Evolutionary conservation across 2,888 invertebrate species (phyloP), one percentile per base, ranked within the genome.

Genomic region (Adineta ricciae): DNA sequence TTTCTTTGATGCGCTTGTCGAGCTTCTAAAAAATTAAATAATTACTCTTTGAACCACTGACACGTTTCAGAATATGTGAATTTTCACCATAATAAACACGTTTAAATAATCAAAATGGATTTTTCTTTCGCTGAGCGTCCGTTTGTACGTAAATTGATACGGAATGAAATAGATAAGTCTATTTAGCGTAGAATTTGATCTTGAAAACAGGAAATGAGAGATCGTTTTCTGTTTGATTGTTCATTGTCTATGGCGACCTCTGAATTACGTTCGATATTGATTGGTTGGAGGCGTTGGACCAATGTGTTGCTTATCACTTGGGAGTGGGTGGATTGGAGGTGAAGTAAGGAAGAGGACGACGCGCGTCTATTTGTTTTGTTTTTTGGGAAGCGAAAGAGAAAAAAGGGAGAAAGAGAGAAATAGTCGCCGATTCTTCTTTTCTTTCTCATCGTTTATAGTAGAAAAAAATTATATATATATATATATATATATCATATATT

Each of bases 321-420:
- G 64, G 64, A 32, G 64, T 64, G 64, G 64, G 64, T 32, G 64
- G 11, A 50, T 19, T 50, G 32, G 64, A 19, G 64, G 56, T 27
- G 64, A 64, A 64, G 64, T 64, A 32, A 64, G 46, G 64, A 64
- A 64, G 64, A 64, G 64, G 19, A 64, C 64, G 56, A 56, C 56
- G 64, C 32, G 32, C 64, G 64, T 32, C 32, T 64, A 32, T 64
- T 32, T 64, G 32, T 64, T 32, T 64, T 64, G 32, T 64, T 32
- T 64, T 64, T 64, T 64, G 32, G 32, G 64, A 32, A 50, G 50
- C 5, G 32, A 32, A 32, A 64, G 21, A 52, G 64, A 32, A 19
- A 32, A 32, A 64, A 7, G 24, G 64, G 21, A 52, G 64, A 32
- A 19, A 32, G 64, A 64, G 21, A 52, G 64, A 64, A 64, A 32